These are phyloP conservation scores for Erpobdella octoculata DNA, from an alignment of 2,888 invertebrate genomes.

Conservation along the genomic window DNA sequence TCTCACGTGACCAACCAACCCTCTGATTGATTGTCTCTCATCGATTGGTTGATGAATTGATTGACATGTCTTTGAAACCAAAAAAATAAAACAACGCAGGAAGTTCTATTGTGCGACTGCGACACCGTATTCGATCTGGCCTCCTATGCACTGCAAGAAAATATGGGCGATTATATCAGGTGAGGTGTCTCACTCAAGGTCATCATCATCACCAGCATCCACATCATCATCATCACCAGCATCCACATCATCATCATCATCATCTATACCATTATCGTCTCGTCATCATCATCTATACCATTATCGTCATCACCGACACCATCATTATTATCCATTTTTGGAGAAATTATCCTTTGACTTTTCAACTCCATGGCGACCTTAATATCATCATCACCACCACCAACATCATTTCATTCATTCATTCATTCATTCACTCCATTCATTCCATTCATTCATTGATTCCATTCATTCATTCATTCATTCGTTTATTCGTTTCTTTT, in stretches of 20 bases:
- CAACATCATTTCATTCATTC: background rate
- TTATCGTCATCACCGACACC: background rate
- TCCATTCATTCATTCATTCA: background rate
- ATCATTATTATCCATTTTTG: background rate
- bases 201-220: slow-evolving; percentile 18
- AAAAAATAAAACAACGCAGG: no score
- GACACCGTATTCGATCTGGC: background rate
- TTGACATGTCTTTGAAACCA: no score
- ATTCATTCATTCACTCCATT: background rate
- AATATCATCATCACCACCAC: background rate
- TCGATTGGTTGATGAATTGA: no score
- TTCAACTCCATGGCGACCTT: background rate
- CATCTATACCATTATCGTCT: background rate
- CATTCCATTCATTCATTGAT: no score
- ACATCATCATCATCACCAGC: slow-evolving; percentile 13
- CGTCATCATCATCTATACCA: background rate
- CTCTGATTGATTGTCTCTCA: no score
- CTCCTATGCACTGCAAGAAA: background rate
- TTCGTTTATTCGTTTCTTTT: background rate
- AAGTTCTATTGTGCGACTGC: background rate
- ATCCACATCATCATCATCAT: slow-evolving; percentile 9
- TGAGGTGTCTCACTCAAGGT: background rate
- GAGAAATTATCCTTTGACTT: background rate
- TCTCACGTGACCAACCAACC: no score
- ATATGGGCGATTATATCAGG: background rate